These are phyloP conservation scores for Pollenia griseotomentosa DNA, from an alignment of 2,888 invertebrate species.

Conservation along the genomic window DNA sequence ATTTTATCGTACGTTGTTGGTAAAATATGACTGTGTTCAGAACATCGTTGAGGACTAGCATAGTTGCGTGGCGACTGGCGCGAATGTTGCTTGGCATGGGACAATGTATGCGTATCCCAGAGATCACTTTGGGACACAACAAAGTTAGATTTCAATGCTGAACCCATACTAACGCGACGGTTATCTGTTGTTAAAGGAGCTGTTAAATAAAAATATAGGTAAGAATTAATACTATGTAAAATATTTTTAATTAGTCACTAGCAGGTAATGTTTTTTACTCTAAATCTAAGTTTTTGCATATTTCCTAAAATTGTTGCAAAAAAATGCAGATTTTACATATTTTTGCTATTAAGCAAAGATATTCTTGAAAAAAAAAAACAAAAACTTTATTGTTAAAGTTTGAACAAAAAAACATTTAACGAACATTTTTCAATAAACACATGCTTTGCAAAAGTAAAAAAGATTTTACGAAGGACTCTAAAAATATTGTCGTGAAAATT, in stretches of 20 bases:
- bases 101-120: constrained; percentile 88
- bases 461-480: too few relatives aligned
- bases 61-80: constrained; percentile 84
- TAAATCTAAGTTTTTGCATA: too few relatives aligned
- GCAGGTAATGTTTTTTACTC: too few relatives aligned
- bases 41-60: constrained; percentile 83
- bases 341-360: too few relatives aligned
- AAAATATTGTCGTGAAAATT: too few relatives aligned
- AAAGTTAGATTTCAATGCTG: constrained; percentile 85
- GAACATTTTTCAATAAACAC: too few relatives aligned
- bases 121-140: constrained; percentile 88
- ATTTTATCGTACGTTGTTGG: constrained; percentile 80
- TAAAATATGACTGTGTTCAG: constrained; percentile 83
- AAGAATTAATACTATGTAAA: neutral
- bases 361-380: too few relatives aligned
- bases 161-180: constrained; percentile 82
- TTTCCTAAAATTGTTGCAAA: too few relatives aligned
- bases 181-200: constrained; percentile 81
- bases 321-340: too few relatives aligned
- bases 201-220: constrained; percentile 56
- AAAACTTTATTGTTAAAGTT: too few relatives aligned
- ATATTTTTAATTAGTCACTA: neutral
- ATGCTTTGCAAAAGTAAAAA: too few relatives aligned
- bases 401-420: too few relatives aligned
- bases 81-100: constrained; percentile 84